Evolutionary conservation across 2,797 vertebrate species (phyloP).

Genomic region (Siniperca undulata): DNA sequence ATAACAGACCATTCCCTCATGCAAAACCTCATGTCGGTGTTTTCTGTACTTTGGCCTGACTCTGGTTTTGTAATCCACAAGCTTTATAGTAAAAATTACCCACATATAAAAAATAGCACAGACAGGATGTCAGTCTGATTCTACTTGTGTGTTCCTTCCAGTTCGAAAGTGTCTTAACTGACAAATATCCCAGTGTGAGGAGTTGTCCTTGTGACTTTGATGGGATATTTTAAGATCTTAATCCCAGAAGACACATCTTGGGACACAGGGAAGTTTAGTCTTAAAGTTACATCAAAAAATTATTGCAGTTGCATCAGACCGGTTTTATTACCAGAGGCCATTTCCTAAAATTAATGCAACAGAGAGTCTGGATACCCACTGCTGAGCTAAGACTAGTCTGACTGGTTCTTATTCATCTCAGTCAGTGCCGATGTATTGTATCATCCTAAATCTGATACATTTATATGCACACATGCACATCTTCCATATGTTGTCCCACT

Average conservation of each 20-base stretch:
- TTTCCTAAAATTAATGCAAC: conserved; percentile 64
- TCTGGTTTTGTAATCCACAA: neutral
- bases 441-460: conserved; percentile 32
- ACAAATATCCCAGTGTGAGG: conserved; percentile 26
- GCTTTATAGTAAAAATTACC: neutral
- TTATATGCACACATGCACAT: conserved; percentile 32
- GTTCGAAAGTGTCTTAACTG: conserved; percentile 24
- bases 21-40: neutral
- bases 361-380: conserved; percentile 40
- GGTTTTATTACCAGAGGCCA: conserved; percentile 64
- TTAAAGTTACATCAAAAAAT: conserved; percentile 56
- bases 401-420: conserved; percentile 37
- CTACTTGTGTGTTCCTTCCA: neutral
- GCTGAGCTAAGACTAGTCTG: conserved; percentile 37
- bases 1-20: neutral
- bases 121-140: conserved; percentile 4
- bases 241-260: conserved; percentile 47
- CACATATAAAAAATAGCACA: neutral
- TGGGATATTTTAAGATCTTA: conserved; percentile 57
- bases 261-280: conserved; percentile 51
- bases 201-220: conserved; percentile 46
- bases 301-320: conserved; percentile 63
- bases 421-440: conserved; percentile 7
- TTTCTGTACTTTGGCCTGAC: conserved; percentile 3
- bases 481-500: conserved; percentile 51